A percentile compares a stretch with the other conserved stretches of the same genome.
phyloP scores from a whole-genome alignment of 2,113 vertebrate genomes.

The Lontra canadensis region DNA sequence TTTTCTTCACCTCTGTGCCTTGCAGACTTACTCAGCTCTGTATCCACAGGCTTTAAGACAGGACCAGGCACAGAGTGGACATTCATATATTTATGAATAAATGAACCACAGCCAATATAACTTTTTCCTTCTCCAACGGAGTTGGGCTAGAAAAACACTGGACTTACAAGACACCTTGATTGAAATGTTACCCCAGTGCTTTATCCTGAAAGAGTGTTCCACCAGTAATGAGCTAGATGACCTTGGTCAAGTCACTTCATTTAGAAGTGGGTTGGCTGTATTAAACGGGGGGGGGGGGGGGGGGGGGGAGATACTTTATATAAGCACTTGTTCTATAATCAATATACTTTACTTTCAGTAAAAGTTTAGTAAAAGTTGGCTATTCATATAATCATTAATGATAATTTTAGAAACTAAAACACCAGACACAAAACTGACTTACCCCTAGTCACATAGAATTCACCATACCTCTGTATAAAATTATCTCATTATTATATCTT shows the following conservation, averaged over 20 bases:
- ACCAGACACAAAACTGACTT: background rate
- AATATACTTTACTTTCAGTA: background rate
- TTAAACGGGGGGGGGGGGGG: background rate
- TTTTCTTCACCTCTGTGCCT: background rate
- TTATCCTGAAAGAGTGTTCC: background rate
- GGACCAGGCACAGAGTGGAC: background rate
- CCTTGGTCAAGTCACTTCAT: background rate
- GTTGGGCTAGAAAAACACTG: background rate
- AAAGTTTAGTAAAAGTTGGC: background rate
- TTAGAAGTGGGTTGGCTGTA: background rate
- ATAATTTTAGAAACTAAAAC: background rate
- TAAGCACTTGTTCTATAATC: background rate
- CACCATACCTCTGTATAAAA: background rate
- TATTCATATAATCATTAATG: background rate
- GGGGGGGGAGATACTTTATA: background rate
- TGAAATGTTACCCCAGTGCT: background rate
- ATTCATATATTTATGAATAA: background rate
- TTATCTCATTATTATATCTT: slow-evolving; percentile 48
- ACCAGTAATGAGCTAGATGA: background rate
- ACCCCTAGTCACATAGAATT: background rate
- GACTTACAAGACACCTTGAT: background rate
- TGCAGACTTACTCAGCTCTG: background rate
- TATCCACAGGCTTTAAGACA: background rate
- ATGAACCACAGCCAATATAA: background rate
- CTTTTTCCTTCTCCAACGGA: background rate